Conservation (phyloP, 2,888 invertebrate genomes). For the Choreutis nemorana region DNA sequence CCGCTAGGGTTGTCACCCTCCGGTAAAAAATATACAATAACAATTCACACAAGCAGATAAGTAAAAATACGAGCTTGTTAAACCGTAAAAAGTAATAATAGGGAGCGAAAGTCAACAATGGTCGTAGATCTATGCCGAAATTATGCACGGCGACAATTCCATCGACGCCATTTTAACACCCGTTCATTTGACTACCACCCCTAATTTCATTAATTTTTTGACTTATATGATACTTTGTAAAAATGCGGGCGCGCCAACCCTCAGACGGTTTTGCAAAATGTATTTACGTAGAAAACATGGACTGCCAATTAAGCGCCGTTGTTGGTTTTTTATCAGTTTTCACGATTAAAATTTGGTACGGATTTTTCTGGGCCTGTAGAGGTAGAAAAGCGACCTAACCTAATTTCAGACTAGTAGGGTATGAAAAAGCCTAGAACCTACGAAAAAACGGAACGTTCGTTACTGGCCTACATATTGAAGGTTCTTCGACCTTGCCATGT, state of each 20-base stretch:
- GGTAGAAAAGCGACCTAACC: too few species aligned
- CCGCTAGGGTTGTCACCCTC: conserved; percentile 32
- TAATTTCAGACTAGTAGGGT: too few species aligned
- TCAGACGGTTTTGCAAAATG: too few species aligned
- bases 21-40: conserved; percentile 40
- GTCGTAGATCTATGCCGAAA: conserved; percentile 33
- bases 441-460: too few species aligned
- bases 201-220: too few species aligned
- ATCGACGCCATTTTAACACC: conserved; percentile 24
- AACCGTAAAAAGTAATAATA: conserved; percentile 65
- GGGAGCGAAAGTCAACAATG: conserved; percentile 60
- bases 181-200: conserved; percentile 10
- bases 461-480: too few species aligned
- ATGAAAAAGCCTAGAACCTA: too few species aligned
- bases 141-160: conserved; percentile 42
- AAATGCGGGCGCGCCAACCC: too few species aligned
- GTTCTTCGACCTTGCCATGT: conserved; percentile 21
- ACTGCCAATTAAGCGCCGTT: conserved; percentile 6
- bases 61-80: conserved; percentile 63
- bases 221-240: too few species aligned
- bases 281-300: conserved; percentile 8
- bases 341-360: too few species aligned
- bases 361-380: too few species aligned
- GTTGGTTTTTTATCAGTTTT: too few species aligned
- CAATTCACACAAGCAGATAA: conserved; percentile 60